These are phyloP conservation scores for Agonopterix alstromeriana DNA, from an alignment of 2,888 invertebrate genomes.

Conservation along the genomic window DNA sequence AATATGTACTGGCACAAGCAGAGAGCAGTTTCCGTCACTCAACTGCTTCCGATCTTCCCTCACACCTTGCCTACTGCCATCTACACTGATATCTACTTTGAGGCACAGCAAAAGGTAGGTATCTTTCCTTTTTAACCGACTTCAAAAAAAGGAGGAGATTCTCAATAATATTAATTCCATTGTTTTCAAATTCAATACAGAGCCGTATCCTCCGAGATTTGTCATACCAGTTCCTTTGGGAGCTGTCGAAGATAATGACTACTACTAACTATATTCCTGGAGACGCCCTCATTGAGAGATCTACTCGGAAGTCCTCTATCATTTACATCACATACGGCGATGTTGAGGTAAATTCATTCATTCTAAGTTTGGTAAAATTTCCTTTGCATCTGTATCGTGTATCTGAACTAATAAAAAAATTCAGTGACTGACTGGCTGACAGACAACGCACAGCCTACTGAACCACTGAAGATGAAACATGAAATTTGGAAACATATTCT, in stretches of 20 bases:
- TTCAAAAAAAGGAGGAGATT: too few relatives aligned
- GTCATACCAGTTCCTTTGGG: conserved; percentile 46
- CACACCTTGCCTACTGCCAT: conserved; percentile 42
- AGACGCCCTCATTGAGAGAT: conserved; percentile 48
- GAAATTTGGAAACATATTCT: too few relatives aligned
- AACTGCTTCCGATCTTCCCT: conserved; percentile 44
- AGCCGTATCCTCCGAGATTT: conserved; percentile 47
- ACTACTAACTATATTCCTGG: conserved; percentile 59
- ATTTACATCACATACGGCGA: conserved; percentile 59
- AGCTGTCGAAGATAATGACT: conserved; percentile 49
- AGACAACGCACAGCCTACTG: too few relatives aligned
- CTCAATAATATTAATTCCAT: neutral
- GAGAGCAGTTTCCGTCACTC: conserved; percentile 43
- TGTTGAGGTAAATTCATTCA: conserved; percentile 37
- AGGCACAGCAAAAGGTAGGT: conserved; percentile 52
- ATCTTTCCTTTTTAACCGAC: too few relatives aligned
- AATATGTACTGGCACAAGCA: conserved; percentile 66
- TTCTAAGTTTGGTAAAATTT: too few relatives aligned
- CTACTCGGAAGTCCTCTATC: conserved; percentile 37
- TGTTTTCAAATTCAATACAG: conserved; percentile 18
- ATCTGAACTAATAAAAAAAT: neutral
- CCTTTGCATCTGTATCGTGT: neutral
- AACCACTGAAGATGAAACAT: too few relatives aligned
- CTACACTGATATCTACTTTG: conserved; percentile 54
- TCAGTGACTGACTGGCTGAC: too few relatives aligned